Percentiles rank a stretch among this genome's conserved stretches.
These are phyloP conservation scores for Eudasyphora cyanicolor DNA, from an alignment of 2,888 invertebrate genomes.

Conservation along the genomic window DNA sequence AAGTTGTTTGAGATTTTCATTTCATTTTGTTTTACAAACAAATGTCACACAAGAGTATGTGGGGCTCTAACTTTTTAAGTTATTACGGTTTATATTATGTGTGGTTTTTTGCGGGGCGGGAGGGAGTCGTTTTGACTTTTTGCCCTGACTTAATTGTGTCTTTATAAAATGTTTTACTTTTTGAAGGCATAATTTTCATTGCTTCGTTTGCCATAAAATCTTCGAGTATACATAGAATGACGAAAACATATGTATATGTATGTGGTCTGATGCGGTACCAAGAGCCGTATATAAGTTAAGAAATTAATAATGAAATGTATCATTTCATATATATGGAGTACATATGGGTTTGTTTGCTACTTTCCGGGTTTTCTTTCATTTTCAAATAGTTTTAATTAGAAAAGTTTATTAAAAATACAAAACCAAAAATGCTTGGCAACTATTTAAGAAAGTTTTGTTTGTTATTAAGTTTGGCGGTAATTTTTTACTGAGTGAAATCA, in stretches of 20 bases:
- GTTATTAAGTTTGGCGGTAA: slow-evolving; percentile 3
- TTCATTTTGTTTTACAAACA: background rate
- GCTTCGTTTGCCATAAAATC: slow-evolving; percentile 3
- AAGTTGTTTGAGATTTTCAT: no score
- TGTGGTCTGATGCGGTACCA: no score
- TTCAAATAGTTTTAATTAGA: slow-evolving; percentile 49
- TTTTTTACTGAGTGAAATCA: no score
- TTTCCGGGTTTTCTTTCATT: background rate
- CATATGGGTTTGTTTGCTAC: no score
- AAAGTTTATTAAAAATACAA: slow-evolving; percentile 38
- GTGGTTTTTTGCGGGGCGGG: no score
- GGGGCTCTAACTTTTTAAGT: slow-evolving; percentile 6
- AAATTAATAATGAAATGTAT: slow-evolving; percentile 44
- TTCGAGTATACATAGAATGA: no score
- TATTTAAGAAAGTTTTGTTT: slow-evolving; percentile 31
- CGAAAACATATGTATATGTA: no score
- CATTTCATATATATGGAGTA: background rate
- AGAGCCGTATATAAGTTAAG: no score
- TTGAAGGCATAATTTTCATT: slow-evolving; percentile 9
- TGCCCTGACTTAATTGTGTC: slow-evolving; percentile 20
- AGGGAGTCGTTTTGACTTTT: slow-evolving; percentile 16
- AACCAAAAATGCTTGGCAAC: background rate
- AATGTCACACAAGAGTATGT: slow-evolving; percentile 30
- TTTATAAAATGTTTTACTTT: background rate
- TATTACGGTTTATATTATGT: background rate